A percentile compares a stretch with the other conserved stretches of the same genome.
Evolutionary conservation across 2,113 vertebrate genomes (phyloP).

Genomic region (Scomber japonicus): DNA sequence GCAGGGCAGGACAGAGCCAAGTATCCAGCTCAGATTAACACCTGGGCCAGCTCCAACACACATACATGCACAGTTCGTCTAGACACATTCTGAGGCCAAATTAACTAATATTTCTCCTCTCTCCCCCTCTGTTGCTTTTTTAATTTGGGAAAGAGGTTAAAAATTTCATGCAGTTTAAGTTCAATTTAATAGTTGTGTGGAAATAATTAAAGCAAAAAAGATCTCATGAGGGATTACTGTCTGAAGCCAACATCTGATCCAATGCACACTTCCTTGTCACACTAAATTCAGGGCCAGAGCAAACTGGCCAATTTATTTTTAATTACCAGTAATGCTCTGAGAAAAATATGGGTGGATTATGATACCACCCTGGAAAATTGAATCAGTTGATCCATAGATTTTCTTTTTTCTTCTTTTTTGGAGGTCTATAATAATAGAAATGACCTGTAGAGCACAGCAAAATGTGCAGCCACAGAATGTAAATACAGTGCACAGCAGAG

Average conservation of each 20-base stretch:
- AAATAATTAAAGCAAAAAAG: slow-evolving; percentile 35
- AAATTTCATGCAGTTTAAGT: slow-evolving; percentile 32
- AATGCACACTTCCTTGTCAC: slow-evolving; percentile 11
- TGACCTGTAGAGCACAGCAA: not conserved
- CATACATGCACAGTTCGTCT: not conserved
- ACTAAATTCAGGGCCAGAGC: slow-evolving; percentile 24
- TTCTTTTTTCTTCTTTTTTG: slow-evolving; percentile 1
- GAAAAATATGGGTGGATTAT: slow-evolving; percentile 14
- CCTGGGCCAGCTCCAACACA: slow-evolving; percentile 5
- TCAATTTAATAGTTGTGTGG: slow-evolving; percentile 11
- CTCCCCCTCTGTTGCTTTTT: not conserved
- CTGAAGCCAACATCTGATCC: slow-evolving; percentile 29
- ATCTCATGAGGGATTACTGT: slow-evolving; percentile 22
- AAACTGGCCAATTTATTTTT: slow-evolving; percentile 35
- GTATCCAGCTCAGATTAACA: slow-evolving; percentile 39
- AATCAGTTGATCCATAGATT: not conserved
- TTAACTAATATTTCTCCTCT: slow-evolving; percentile 25
- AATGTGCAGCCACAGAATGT: not conserved
- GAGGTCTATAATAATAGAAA: not conserved
- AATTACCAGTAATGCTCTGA: slow-evolving; percentile 23
- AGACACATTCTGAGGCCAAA: slow-evolving; percentile 14
- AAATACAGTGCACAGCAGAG: not conserved
- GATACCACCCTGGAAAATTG: not conserved
- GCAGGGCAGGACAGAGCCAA: slow-evolving; percentile 29
- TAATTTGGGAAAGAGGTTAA: slow-evolving; percentile 39